phyloP scores from a whole-genome alignment of 2,888 invertebrate species.

The Hirtodrosophila confusa region DNA sequence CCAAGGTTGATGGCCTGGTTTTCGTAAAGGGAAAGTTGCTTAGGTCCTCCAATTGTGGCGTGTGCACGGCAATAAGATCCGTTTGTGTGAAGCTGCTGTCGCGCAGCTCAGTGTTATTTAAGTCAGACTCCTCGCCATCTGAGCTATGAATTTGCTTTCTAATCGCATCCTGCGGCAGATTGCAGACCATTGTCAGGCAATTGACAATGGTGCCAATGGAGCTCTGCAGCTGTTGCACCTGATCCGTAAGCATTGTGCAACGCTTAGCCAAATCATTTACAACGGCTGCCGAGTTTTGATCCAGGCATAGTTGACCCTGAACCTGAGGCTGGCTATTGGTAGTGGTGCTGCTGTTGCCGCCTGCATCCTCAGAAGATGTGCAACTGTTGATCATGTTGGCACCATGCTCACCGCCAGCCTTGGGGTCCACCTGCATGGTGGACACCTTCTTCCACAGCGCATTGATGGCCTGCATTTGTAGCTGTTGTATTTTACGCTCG shows the following conservation, averaged over 20 bases:
- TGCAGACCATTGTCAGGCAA: slow-evolving; percentile 87
- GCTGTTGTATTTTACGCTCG: slow-evolving; percentile 92
- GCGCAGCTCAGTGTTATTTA: slow-evolving; percentile 79
- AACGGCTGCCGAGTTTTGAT: slow-evolving; percentile 86
- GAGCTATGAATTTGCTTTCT: slow-evolving; percentile 79
- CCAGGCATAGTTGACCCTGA: slow-evolving; percentile 69
- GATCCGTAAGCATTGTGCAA: slow-evolving; percentile 89
- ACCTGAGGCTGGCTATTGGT: too few relatives aligned
- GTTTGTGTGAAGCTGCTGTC: slow-evolving; percentile 88
- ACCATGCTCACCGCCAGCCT: slow-evolving; percentile 27
- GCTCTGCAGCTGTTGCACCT: slow-evolving; percentile 92
- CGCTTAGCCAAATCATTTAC: slow-evolving; percentile 91
- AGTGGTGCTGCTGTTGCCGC: slow-evolving; percentile 1
- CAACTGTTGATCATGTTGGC: neutral
- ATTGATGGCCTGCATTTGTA: slow-evolving; percentile 96
- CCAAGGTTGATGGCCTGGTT: slow-evolving; percentile 82
- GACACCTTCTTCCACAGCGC: slow-evolving; percentile 95
- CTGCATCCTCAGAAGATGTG: slow-evolving; percentile 10
- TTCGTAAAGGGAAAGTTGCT: slow-evolving; percentile 85
- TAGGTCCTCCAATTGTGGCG: slow-evolving; percentile 87
- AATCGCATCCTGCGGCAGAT: slow-evolving; percentile 82
- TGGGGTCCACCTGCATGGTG: slow-evolving; percentile 85
- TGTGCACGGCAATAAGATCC: slow-evolving; percentile 91
- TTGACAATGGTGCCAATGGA: slow-evolving; percentile 91
- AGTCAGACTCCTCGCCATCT: slow-evolving; percentile 36